phyloP scores from a whole-genome alignment of 2,888 invertebrate genomes.

The Synanthedon formicaeformis region DNA sequence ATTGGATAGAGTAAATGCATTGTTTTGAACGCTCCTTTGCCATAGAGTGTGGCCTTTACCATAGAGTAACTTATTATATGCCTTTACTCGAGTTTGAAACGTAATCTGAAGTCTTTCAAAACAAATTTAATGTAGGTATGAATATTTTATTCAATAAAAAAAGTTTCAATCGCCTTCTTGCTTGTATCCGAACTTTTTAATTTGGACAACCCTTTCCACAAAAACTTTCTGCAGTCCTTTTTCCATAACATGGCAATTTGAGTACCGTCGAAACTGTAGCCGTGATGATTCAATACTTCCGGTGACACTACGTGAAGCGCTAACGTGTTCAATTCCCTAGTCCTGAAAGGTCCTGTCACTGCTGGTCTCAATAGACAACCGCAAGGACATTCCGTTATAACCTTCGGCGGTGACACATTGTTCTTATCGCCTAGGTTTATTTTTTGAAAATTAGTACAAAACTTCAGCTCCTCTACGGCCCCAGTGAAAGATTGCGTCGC shows the following conservation, averaged over 20 bases:
- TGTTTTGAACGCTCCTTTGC: too few relatives aligned
- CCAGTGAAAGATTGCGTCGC: conserved; percentile 61
- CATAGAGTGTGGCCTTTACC: too few relatives aligned
- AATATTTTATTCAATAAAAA: not conserved
- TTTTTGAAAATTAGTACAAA: conserved; percentile 47
- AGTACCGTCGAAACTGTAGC: conserved; percentile 63
- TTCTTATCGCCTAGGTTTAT: conserved; percentile 43
- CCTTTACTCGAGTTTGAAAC: too few relatives aligned
- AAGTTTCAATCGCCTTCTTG: conserved; percentile 7
- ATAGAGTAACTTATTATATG: too few relatives aligned
- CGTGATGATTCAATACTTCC: conserved; percentile 67
- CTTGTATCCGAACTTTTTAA: conserved; percentile 34
- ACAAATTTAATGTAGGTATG: not conserved
- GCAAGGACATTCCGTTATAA: conserved; percentile 50
- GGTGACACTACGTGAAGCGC: conserved; percentile 61
- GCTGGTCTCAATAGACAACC: conserved; percentile 50
- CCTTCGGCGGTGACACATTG: conserved; percentile 33
- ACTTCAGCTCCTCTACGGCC: conserved; percentile 46
- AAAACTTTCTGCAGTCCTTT: conserved; percentile 77
- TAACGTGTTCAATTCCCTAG: conserved; percentile 50
- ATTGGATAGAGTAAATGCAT: too few relatives aligned
- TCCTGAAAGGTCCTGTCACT: conserved; percentile 44
- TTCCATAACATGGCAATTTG: conserved; percentile 77
- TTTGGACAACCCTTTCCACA: conserved; percentile 65
- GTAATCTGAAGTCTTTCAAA: too few relatives aligned